phyloP scores from a whole-genome alignment of 2,888 invertebrate species.

The Drosophila subquinaria region DNA sequence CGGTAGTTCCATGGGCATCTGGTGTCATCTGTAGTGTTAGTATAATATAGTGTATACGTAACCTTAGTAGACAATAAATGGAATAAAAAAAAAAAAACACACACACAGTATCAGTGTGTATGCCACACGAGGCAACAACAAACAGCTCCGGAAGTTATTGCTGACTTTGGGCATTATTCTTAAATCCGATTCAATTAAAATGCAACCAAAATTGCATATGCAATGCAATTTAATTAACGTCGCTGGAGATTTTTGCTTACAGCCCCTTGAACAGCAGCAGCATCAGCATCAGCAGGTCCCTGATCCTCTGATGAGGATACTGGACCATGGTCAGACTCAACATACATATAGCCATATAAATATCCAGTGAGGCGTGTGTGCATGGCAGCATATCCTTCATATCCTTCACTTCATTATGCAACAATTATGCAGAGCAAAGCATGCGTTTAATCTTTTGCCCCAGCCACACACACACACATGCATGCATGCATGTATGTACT shows the following conservation, averaged over 20 bases:
- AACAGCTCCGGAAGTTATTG: conserved; percentile 35
- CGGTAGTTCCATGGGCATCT: too few species aligned
- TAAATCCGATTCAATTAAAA: conserved; percentile 80
- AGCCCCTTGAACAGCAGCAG: neutral
- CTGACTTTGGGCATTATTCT: conserved; percentile 78
- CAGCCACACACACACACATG: conserved; percentile 45
- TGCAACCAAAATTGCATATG: conserved; percentile 77
- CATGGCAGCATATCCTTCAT: conserved; percentile 73
- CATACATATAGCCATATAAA: conserved; percentile 64
- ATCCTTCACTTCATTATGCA: conserved; percentile 81
- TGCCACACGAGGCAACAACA: conserved; percentile 40
- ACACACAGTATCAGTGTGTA: neutral
- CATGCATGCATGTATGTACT: neutral
- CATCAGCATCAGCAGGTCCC: too few species aligned
- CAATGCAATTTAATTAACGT: conserved; percentile 79
- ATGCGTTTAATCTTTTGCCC: conserved; percentile 79
- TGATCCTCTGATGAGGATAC: neutral
- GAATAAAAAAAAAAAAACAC: too few species aligned
- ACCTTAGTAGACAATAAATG: too few species aligned
- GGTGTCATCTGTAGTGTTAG: too few species aligned
- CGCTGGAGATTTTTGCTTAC: conserved; percentile 68
- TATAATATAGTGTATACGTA: too few species aligned
- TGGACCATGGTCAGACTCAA: conserved; percentile 54
- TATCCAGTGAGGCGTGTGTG: conserved; percentile 67
- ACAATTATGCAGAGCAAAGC: conserved; percentile 81